Percentiles rank a stretch among this genome's conserved stretches.
These are phyloP conservation scores for Sphaeramia orbicularis DNA, from an alignment of 2,797 vertebrate species.

Conservation along the genomic window DNA sequence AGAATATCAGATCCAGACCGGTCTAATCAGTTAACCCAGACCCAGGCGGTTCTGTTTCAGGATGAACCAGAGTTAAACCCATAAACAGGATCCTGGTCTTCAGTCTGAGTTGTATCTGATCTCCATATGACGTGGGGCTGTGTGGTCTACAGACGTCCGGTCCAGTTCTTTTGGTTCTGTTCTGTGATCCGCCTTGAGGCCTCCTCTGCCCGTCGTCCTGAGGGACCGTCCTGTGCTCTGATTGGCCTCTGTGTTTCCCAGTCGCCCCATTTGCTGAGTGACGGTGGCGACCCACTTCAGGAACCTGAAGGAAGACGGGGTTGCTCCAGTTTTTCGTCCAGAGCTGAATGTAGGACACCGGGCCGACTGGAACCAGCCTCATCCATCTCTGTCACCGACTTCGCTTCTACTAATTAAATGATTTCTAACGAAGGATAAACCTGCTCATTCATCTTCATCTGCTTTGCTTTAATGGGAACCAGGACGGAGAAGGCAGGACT, in stretches of 20 bases:
- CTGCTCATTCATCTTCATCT: not conserved
- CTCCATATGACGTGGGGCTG: no score
- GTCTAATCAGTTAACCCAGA: no score
- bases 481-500: not conserved
- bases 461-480: not conserved
- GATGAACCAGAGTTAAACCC: no score
- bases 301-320: conserved; percentile 14
- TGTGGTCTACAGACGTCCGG: no score
- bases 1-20: no score
- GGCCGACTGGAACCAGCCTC: not conserved
- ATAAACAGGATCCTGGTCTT: no score
- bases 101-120: no score
- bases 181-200: no score
- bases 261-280: conserved; percentile 37
- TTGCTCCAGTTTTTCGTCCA: conserved; percentile 49
- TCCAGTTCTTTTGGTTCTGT: no score
- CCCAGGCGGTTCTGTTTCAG: no score
- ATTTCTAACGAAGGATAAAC: not conserved
- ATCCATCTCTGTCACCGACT: conserved; percentile 20
- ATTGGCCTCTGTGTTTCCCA: conserved; percentile 35
- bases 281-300: conserved; percentile 51
- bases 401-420: not conserved
- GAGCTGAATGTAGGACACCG: conserved; percentile 49
- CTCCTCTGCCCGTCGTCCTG: not conserved
- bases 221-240: conserved; percentile 17